Evolutionary conservation across 2,113 vertebrate species (phyloP), one percentile per base, ranked within the genome.

Genomic region (Zosterops japonicus): DNA sequence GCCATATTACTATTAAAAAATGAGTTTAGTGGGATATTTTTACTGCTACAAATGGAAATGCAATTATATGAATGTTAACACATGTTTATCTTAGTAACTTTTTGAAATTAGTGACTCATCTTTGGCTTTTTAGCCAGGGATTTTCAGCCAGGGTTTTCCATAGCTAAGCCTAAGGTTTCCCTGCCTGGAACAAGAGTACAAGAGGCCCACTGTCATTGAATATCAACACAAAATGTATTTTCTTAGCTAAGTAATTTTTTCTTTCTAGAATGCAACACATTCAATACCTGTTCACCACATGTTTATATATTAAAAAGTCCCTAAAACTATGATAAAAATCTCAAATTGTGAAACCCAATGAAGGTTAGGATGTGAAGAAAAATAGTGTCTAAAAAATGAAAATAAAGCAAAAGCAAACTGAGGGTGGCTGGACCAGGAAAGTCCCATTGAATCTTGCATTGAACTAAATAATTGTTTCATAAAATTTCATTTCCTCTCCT

Each of bases 131-230:
- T 65, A 83, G 59, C 47, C 82, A 96, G 92, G 94, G 94, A 95
- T 92, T 96, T 96, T 90, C 93, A 93, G 85, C 52, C 61, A 94
- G 95, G 80, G 72, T 89, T 97, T 97, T 93, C 93, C 92, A 94
- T 69, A 94, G 79, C 46, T 87, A 89, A 94, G 56, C 52, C 76
- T 68, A 90, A 84, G 76, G 56, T 41, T 96, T 94, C 88, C 92
- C 76, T 95, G 90, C 44, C 59, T 88, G 83, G 56, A 94, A 71
- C 31, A 88, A 74, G 92, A 93, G 23, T 64, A n/a, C 41, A 75
- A 81, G 69, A 89, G 44, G 76, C 61, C 41, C 69, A 79, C 41
- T 75, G 52, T 78, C 72, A 82, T 4, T 16, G 33, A 95, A 53
- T 15, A 86, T 60, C n/a, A 89, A 90, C 25, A 59, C 21, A 50